Percentiles rank a stretch among this genome's conserved stretches.
These are phyloP conservation scores for Temnothorax longispinosus DNA, from an alignment of 1,140 invertebrate species.

Conservation along the genomic window DNA sequence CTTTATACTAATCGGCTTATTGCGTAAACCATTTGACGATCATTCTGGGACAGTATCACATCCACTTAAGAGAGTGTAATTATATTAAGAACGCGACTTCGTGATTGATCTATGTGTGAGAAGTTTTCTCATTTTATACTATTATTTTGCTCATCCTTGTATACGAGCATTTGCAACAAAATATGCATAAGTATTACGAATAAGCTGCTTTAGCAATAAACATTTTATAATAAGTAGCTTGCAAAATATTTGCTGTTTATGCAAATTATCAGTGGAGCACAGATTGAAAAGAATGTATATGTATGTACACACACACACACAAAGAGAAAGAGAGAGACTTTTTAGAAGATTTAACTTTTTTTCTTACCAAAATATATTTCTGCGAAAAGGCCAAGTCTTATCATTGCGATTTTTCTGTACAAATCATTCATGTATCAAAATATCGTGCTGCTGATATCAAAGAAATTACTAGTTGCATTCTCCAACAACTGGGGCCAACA, in stretches of 20 bases:
- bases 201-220: neutral
- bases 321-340: neutral
- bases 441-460: neutral
- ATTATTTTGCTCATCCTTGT: neutral
- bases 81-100: conserved; percentile 14
- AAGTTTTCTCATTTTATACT: neutral
- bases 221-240: neutral
- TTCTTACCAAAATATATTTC: neutral
- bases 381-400: neutral
- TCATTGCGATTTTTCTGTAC: neutral
- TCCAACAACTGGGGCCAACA: neutral
- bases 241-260: conserved; percentile 10
- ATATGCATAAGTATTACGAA: neutral
- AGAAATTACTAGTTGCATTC: neutral
- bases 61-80: neutral
- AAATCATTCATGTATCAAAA: neutral
- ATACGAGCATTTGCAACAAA: neutral
- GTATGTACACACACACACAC: too few relatives aligned
- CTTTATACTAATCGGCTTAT: conserved; percentile 22
- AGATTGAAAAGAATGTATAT: neutral
- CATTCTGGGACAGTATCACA: neutral
- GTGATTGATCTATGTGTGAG: neutral
- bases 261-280: neutral
- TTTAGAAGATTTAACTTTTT: neutral
- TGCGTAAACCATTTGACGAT: conserved; percentile 1